Percentiles rank a stretch among this genome's conserved stretches.
Conservation (phyloP, 2,888 invertebrate genomes). For the Leptinotarsa rubiginosa region DNA sequence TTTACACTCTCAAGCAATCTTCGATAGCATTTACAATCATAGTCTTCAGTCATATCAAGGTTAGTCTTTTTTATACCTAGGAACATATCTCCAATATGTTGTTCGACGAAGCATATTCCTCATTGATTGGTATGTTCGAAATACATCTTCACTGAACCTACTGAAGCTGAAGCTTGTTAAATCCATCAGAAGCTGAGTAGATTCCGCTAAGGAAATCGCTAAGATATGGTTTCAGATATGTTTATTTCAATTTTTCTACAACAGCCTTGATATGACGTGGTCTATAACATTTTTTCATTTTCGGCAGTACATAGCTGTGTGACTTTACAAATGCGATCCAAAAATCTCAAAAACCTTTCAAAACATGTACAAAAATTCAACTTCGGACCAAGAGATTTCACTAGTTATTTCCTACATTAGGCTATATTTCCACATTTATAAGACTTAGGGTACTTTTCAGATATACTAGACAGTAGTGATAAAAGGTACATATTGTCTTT, state of each 20-base stretch:
- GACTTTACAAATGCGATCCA: slow-evolving; percentile 55
- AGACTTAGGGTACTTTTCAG: slow-evolving; percentile 36
- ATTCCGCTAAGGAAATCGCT: background rate
- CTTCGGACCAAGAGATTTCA: slow-evolving; percentile 40
- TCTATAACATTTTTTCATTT: slow-evolving; percentile 35
- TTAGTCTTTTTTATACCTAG: background rate
- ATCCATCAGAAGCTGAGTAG: too few species aligned
- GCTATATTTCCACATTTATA: slow-evolving; percentile 51
- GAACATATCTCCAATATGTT: background rate
- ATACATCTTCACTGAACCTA: too few species aligned
- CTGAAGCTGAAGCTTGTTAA: too few species aligned
- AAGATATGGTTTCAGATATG: slow-evolving; percentile 16
- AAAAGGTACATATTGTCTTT: slow-evolving; percentile 49
- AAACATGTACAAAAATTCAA: slow-evolving; percentile 42
- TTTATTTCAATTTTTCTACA: background rate
- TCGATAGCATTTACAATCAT: slow-evolving; percentile 39
- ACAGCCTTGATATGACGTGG: slow-evolving; percentile 38
- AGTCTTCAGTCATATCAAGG: slow-evolving; percentile 29
- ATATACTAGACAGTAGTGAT: slow-evolving; percentile 50
- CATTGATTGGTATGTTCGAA: too few species aligned
- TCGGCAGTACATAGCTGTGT: slow-evolving; percentile 62
- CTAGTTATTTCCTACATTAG: slow-evolving; percentile 48
- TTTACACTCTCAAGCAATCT: slow-evolving; percentile 51
- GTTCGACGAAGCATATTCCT: too few species aligned
- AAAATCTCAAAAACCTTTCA: slow-evolving; percentile 43